phyloP scores from a whole-genome alignment of 2,113 vertebrate species.

The Narcine bancroftii region DNA sequence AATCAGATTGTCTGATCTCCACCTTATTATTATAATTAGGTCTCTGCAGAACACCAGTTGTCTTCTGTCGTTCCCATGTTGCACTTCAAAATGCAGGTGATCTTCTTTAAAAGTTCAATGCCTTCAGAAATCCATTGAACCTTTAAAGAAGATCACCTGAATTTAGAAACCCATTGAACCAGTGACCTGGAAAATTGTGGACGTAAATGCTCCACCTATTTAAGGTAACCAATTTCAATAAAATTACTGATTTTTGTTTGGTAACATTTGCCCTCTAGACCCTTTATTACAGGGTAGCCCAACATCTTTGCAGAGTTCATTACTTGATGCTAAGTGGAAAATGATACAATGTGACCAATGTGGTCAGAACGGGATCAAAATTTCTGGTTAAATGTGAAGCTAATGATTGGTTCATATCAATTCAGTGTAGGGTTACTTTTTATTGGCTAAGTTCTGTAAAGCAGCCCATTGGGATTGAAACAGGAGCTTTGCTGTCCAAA shows the following conservation, averaged over 20 bases:
- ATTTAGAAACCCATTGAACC: not conserved
- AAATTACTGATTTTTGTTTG: not conserved
- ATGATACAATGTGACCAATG: not conserved
- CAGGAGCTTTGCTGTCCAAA: not conserved
- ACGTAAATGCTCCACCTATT: not conserved
- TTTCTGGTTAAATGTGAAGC: not conserved
- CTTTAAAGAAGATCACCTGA: too few relatives aligned
- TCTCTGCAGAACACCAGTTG: not conserved
- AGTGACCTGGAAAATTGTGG: not conserved
- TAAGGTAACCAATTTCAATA: not conserved
- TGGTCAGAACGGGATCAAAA: not conserved
- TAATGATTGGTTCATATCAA: too few relatives aligned
- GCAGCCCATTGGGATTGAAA: not conserved
- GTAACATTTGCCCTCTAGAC: not conserved
- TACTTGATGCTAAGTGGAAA: too few relatives aligned
- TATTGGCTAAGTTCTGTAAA: not conserved
- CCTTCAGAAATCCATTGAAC: not conserved
- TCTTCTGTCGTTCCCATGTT: too few relatives aligned
- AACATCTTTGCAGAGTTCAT: not conserved
- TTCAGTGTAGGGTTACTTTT: not conserved
- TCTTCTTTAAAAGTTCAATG: not conserved
- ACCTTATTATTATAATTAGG: not conserved
- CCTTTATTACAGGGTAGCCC: not conserved
- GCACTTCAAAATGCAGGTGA: not conserved
- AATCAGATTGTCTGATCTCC: not conserved